phyloP scores from a whole-genome alignment of 1,140 invertebrate species.

The Tetramorium parvispinum region DNA sequence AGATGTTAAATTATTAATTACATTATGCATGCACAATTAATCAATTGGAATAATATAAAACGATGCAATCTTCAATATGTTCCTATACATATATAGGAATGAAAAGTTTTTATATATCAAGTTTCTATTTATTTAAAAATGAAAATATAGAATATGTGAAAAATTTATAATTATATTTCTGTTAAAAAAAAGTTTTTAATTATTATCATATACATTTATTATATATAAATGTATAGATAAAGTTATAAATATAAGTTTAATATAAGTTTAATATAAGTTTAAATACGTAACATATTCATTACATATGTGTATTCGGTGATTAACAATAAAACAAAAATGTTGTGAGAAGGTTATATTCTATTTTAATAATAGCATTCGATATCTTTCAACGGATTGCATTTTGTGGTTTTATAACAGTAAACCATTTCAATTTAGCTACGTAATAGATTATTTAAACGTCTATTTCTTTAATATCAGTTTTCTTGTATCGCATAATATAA shows the following conservation, averaged over 20 bases:
- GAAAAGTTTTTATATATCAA: not conserved
- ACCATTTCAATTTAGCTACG: constrained; percentile 4
- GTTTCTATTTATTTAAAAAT: not conserved
- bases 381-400: not conserved
- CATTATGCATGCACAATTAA: not conserved
- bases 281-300: not conserved
- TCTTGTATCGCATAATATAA: not conserved
- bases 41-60: not conserved
- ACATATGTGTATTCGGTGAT: not conserved
- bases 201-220: not conserved
- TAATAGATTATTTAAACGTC: not conserved
- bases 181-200: too few relatives aligned
- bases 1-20: not conserved
- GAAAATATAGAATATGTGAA: not conserved
- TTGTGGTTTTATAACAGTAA: constrained; percentile 5
- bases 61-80: not conserved
- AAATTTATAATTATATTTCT: not conserved
- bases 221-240: not conserved
- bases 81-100: not conserved
- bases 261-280: constrained; percentile 2
- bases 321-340: not conserved
- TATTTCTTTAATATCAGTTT: constrained; percentile 11
- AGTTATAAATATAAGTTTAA: not conserved
- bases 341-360: not conserved
- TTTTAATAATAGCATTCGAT: constrained; percentile 15